Evolutionary conservation across 2,113 vertebrate species (phyloP).

Genomic region (Platichthys flesus): DNA sequence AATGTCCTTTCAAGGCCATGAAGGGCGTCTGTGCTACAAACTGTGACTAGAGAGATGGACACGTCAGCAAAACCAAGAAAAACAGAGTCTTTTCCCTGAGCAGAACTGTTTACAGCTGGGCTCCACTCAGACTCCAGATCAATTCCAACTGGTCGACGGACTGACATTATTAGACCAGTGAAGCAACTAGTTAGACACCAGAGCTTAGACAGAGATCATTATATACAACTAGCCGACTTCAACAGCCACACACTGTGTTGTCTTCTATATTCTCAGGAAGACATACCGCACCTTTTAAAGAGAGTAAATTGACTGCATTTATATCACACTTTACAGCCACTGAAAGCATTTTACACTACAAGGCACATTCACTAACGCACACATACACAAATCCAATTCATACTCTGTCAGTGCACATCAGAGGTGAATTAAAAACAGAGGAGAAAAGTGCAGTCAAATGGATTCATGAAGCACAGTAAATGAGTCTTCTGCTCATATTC

Average conservation of each 20-base stretch:
- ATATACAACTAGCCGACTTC: conserved; percentile 36
- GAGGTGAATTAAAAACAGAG: neutral
- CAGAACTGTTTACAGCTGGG: conserved; percentile 50
- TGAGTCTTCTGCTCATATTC: neutral
- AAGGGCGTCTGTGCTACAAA: neutral
- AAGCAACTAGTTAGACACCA: conserved; percentile 69
- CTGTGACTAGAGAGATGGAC: conserved; percentile 13
- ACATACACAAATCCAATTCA: neutral
- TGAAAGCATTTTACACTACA: neutral
- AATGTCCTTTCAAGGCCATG: neutral
- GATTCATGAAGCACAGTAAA: conserved; percentile 7
- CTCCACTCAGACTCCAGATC: conserved; percentile 46
- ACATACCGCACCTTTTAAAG: neutral
- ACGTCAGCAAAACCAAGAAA: conserved; percentile 26
- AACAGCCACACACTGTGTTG: conserved; percentile 4
- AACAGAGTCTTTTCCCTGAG: conserved; percentile 29
- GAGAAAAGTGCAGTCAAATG: neutral
- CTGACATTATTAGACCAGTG: conserved; percentile 69
- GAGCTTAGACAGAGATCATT: conserved; percentile 59
- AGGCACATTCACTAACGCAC: neutral
- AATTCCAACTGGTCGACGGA: conserved; percentile 48
- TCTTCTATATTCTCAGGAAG: conserved; percentile 9
- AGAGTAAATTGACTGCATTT: neutral
- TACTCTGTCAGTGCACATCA: neutral
- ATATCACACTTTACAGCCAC: neutral